These are phyloP conservation scores for Xenotilapia longispinis DNA, from an alignment of 2,113 vertebrate species.

Conservation along the genomic window DNA sequence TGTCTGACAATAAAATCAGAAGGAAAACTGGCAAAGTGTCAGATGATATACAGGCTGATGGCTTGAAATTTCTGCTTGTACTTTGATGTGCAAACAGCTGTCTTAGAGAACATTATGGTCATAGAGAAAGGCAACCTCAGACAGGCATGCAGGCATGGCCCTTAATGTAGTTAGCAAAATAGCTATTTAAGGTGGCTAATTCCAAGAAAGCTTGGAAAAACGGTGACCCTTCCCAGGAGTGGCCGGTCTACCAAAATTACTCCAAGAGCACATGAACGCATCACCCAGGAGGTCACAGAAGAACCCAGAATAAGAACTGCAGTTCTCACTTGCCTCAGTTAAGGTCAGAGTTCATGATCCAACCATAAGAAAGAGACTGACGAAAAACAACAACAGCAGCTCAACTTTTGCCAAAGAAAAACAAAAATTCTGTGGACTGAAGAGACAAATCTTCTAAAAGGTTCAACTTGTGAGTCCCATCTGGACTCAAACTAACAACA, in stretches of 20 bases:
- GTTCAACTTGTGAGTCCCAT: background rate
- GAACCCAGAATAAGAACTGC: background rate
- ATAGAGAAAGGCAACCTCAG: background rate
- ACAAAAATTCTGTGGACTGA: background rate
- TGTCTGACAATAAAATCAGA: too few species aligned
- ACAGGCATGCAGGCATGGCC: fast-evolving
- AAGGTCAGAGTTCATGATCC: background rate
- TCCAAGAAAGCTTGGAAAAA: background rate
- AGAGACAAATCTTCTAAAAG: background rate
- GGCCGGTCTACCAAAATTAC: background rate
- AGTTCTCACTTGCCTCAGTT: background rate
- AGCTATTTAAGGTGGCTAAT: background rate
- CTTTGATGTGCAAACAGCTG: background rate
- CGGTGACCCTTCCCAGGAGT: fast-evolving
- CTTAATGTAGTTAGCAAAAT: background rate
- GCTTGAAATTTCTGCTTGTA: background rate
- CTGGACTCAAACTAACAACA: background rate
- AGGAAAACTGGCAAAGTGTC: background rate
- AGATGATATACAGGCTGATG: background rate
- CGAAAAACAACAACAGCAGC: background rate
- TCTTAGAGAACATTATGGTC: background rate
- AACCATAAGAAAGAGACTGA: background rate
- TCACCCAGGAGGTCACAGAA: background rate
- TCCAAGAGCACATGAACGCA: fast-evolving
- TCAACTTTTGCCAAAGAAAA: background rate